Evolutionary conservation across 1,140 invertebrate species (phyloP), one percentile per base, ranked within the genome.

Genomic region (Hylaeus volcanicus): DNA sequence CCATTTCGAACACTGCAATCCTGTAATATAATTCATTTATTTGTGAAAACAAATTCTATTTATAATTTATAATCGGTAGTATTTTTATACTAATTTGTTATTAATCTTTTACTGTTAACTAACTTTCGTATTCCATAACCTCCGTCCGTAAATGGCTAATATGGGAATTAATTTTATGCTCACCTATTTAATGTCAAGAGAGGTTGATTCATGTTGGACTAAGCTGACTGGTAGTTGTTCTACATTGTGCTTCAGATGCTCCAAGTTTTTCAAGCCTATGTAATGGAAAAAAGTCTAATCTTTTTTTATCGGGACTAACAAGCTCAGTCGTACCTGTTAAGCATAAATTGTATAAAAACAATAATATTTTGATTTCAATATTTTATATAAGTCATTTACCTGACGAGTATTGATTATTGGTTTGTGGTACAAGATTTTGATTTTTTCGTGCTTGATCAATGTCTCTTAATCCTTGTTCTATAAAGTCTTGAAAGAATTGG

Each of bases 401-500:
- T 80, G 81, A 83, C 58, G 77, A 87, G 60, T 90, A 90, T 53
- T 92, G 88, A 72, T 91, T 91, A 79, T 90, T 91, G 41, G 79
- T 61, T 80, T 89, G 90, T 26, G 85, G 82, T 76, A 90, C 85
- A 64, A 89, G 88, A 73, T 89, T 92, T 83, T 93, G 92, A 90
- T 89, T 92, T 82, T 94, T 94, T 82, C 95, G 91, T 78, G 94
- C 93, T 79, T 94, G 94, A 82, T 97, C 97, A 58, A 99, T 97
- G 78, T 96, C 96, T 72, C 96, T 95, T 56, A 99, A 94, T 5
- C 98, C 97, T 77, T 97, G 95, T 89, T 98, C 96, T 86, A 99
- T 98, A 90, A 98, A 99, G 86, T 97, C 96, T 92, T 98, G 97
- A 93, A 99, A 99, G 91, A 97, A 98, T 88, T 97, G 96, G 65